A percentile compares a stretch with the other conserved stretches of the same genome.
phyloP scores from a whole-genome alignment of 2,797 vertebrate genomes.

The Ispidina lecontei region DNA sequence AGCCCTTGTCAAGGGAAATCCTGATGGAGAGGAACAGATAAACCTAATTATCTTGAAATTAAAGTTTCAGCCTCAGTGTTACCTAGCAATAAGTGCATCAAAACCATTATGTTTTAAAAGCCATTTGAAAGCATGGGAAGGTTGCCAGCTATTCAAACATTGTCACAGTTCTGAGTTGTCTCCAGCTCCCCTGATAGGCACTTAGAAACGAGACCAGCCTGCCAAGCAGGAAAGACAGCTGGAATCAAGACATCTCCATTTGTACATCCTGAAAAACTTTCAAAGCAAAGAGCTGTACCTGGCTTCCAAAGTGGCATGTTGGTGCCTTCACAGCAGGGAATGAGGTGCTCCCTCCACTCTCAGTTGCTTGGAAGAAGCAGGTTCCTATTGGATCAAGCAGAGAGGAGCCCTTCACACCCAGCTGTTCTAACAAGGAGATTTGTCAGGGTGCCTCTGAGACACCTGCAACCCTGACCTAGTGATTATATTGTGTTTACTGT shows the following conservation, averaged over 20 bases:
- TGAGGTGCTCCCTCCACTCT: background rate
- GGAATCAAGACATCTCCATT: background rate
- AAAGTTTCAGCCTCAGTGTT: conserved; percentile 25
- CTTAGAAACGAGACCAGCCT: background rate
- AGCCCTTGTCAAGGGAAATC: conserved; percentile 5
- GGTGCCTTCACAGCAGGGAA: background rate
- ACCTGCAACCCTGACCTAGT: background rate
- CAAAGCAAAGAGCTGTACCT: background rate
- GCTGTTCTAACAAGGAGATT: background rate
- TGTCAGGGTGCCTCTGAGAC: background rate
- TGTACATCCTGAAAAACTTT: background rate
- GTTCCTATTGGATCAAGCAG: background rate
- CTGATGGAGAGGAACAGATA: conserved; percentile 3
- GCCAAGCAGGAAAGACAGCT: background rate
- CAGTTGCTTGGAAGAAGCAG: background rate
- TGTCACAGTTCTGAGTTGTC: conserved; percentile 22
- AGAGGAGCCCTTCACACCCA: background rate
- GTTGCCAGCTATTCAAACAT: conserved; percentile 30
- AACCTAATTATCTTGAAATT: conserved; percentile 30
- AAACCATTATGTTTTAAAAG: conserved; percentile 18
- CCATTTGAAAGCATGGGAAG: conserved; percentile 9
- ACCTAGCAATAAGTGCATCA: background rate
- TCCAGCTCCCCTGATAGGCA: background rate
- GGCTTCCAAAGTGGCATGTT: background rate
- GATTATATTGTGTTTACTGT: background rate